Base-by-base conservation (phyloP, 2,113 vertebrate genomes). In the Rattus rattus region DNA sequence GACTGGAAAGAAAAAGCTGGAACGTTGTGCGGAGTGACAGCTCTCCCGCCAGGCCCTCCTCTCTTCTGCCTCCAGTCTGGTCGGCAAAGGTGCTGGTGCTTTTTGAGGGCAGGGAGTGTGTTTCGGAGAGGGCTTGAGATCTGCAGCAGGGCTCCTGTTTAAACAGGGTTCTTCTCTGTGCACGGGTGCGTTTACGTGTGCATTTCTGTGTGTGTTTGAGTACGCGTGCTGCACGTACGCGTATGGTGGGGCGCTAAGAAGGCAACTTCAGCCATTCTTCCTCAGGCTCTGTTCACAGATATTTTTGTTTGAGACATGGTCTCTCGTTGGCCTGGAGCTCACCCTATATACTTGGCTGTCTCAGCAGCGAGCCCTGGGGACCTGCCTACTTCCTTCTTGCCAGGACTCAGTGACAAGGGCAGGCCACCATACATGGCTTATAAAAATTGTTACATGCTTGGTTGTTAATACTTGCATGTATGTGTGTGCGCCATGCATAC, bases 71-170 rank as follows among this genome's bases (percentile, higher is more conserved):
- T 7, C 17, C 1, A 52, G 63, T 33, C 65, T 89, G 43, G 22
- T 43, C 43, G 72, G 13, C 2, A 33, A 70, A 59, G 90, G 47
- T 5, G 39, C 26, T 7, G 0, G 1, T 1, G 1, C 70, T 84
- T 87, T 26, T 36, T 13, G 54, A 47, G 76, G 47, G 49, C 17
- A 4, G 11, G 52, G 30, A 33, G 13, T 20, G 1, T 4, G 20
- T 59, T 52, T 3, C 10, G 16, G 83, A 49, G 4, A 22, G 43
- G 30, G 28, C 0, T 20, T 0, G 0, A 4, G 28, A 7, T 33
- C 61, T 39, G 6, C 0, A 22, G 7, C 65, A 73, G 56, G 80
- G 67, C 69, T 36, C 22, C n/a, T 5, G n/a, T 22, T 9, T 33
- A 9, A 0, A 1, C 28, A 8, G 26, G 16, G 52, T 87, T 91